Conservation (phyloP, 2,888 invertebrate species). For the Perdita meconis region DNA sequence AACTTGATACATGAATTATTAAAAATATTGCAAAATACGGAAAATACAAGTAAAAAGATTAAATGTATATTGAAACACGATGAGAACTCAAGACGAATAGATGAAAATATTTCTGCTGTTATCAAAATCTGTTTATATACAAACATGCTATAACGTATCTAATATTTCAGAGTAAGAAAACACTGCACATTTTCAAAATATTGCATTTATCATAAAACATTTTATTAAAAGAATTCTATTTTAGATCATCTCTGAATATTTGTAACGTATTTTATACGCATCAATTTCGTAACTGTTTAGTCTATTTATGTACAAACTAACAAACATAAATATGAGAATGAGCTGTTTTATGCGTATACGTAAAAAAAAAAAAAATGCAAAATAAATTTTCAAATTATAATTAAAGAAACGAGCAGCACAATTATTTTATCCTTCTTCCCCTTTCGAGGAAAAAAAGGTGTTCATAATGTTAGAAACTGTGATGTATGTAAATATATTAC, state of each 20-base stretch:
- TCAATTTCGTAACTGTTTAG: slow-evolving; percentile 26
- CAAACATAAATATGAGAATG: slow-evolving; percentile 28
- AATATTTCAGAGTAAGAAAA: slow-evolving; percentile 40
- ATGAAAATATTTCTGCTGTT: slow-evolving; percentile 42
- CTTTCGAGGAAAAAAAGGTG: slow-evolving; percentile 37
- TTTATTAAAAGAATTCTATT: slow-evolving; percentile 44
- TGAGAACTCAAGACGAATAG: slow-evolving; percentile 30
- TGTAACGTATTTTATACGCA: slow-evolving; percentile 40
- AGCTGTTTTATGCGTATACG: slow-evolving; percentile 4
- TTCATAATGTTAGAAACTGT: slow-evolving; percentile 38
- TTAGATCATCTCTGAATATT: slow-evolving; percentile 48
- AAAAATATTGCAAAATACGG: slow-evolving; percentile 39
- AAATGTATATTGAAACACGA: slow-evolving; percentile 20
- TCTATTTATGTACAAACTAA: slow-evolving; percentile 54
- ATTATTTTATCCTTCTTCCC: slow-evolving; percentile 17
- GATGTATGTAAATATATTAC: slow-evolving; percentile 63
- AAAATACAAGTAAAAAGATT: slow-evolving; percentile 28
- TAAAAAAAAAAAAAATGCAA: slow-evolving; percentile 37
- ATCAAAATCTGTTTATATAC: slow-evolving; percentile 54
- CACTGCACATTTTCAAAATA: slow-evolving; percentile 48
- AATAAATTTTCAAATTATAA: slow-evolving; percentile 45
- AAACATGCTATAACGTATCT: slow-evolving; percentile 45
- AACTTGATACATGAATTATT: slow-evolving; percentile 31
- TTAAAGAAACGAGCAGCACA: slow-evolving; percentile 62
- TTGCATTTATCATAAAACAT: slow-evolving; percentile 48